Evolutionary conservation across 2,113 vertebrate species (phyloP).

Genomic region (Nyctereutes procyonoides): DNA sequence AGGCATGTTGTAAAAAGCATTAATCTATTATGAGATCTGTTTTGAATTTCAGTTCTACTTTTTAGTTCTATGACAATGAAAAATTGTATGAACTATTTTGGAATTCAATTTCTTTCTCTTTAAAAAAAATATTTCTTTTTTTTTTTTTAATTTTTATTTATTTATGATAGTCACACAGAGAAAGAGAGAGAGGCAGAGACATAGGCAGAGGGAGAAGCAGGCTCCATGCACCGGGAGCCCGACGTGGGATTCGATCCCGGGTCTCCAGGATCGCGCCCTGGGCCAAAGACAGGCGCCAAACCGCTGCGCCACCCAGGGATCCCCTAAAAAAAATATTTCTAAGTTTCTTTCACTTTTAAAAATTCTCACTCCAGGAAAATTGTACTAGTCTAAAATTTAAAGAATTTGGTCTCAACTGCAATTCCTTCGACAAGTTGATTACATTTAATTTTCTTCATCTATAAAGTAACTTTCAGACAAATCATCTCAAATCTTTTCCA

Average conservation of each 20-base stretch:
- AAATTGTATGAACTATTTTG: not conserved
- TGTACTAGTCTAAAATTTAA: not conserved
- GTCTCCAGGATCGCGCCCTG: no score
- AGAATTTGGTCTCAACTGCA: slow-evolving; percentile 29
- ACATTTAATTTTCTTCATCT: slow-evolving; percentile 45
- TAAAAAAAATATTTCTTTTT: slow-evolving; percentile 6
- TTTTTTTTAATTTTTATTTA: no score
- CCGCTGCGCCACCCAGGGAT: no score
- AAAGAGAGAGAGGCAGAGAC: no score
- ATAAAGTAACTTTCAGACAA: slow-evolving; percentile 16
- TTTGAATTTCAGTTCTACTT: not conserved
- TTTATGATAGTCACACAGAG: no score
- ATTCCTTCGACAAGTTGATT: not conserved
- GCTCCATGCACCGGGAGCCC: no score
- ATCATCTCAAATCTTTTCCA: not conserved
- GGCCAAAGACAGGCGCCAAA: no score
- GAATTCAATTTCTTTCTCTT: slow-evolving; percentile 20
- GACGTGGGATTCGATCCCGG: no score
- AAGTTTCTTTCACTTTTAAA: slow-evolving; percentile 13
- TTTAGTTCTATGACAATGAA: not conserved
- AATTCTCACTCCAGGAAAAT: not conserved
- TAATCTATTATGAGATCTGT: not conserved
- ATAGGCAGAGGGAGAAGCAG: no score
- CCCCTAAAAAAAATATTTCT: slow-evolving; percentile 6
- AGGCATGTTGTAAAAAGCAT: not conserved